Base-by-base conservation (phyloP, 2,113 vertebrate genomes). In the Carollia perspicillata region DNA sequence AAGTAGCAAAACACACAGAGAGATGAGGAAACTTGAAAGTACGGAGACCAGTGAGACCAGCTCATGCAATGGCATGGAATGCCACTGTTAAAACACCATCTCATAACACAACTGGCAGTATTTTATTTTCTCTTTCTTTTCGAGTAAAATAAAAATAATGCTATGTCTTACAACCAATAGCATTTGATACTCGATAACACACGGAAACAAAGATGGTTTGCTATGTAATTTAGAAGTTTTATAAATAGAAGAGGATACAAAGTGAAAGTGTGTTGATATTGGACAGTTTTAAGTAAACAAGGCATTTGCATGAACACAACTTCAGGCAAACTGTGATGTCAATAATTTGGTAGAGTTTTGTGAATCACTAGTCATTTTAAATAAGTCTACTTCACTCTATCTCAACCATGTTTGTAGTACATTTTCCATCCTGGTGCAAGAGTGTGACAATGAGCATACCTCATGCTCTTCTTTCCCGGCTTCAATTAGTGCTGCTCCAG, bases 131-230 rank as follows among this genome's bases (percentile, higher is more conserved):
- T 89, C 16, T 86, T 75, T 65, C 69, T 83, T 77, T 66, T 71
- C 13, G 5, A 51, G n/a, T n/a, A 78, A 87, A 65, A 83, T 26
- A 78, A 94, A 93, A 92, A 84, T 18, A 37, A 95, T 30, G 14
- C 5, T 30, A 18, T 58, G 18, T 72, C 51, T 85, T 84, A 47
- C 1, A 90, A 78, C 5, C 72, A 66, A 66, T 40, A 26, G 30
- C 20, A 91, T 89, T 93, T 91, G 42, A 65, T 30, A 91, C 80
- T 60, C 74, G 78, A 78, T 26, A 33, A 95, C 65, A 80, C n/a
- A 40, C 26, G 86, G 11, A 79, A 93, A 63, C 68, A 55, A 83
- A 89, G 44, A 85, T 23, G 22, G 3, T 12, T 17, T 35, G 14
- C 6, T 74, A 20, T 42, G 58, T 90, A 58, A 51, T 60, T 60